Evolutionary conservation across 2,113 vertebrate genomes (phyloP).

Genomic region (Euleptes europaea): DNA sequence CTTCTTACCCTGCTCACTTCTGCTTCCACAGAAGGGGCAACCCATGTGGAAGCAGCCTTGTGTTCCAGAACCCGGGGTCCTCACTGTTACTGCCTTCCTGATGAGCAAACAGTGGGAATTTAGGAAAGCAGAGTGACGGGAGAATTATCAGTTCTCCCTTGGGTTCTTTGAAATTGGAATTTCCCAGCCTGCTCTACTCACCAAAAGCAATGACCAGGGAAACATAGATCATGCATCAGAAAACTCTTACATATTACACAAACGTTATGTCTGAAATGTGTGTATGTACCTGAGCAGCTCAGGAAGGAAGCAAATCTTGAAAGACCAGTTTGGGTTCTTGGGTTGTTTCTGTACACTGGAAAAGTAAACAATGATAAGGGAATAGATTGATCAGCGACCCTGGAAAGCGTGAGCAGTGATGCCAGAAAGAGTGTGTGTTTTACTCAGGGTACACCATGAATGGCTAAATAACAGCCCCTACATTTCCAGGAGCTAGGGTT

Average conservation of each 20-base stretch:
- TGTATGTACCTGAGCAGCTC: background rate
- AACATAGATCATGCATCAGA: too few species aligned
- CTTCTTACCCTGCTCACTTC: too few species aligned
- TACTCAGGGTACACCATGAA: background rate
- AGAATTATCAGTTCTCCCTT: too few species aligned
- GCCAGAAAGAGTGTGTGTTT: background rate
- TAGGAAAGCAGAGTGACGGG: background rate
- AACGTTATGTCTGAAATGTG: background rate
- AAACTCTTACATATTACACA: too few species aligned
- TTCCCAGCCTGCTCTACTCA: too few species aligned
- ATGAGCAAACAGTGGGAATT: background rate
- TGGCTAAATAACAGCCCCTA: background rate
- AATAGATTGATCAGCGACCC: background rate
- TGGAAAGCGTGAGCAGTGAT: background rate
- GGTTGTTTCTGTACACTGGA: background rate
- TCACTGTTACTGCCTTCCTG: background rate
- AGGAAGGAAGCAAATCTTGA: background rate
- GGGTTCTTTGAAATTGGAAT: too few species aligned
- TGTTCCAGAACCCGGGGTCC: background rate
- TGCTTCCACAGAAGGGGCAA: too few species aligned
- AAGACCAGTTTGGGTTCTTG: background rate
- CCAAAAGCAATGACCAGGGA: too few species aligned
- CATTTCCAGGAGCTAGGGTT: background rate
- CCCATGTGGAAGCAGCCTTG: too few species aligned
- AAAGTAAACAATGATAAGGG: background rate